Base-by-base conservation (phyloP, 2,888 invertebrate species). In the Pristionchus entomophagus region DNA sequence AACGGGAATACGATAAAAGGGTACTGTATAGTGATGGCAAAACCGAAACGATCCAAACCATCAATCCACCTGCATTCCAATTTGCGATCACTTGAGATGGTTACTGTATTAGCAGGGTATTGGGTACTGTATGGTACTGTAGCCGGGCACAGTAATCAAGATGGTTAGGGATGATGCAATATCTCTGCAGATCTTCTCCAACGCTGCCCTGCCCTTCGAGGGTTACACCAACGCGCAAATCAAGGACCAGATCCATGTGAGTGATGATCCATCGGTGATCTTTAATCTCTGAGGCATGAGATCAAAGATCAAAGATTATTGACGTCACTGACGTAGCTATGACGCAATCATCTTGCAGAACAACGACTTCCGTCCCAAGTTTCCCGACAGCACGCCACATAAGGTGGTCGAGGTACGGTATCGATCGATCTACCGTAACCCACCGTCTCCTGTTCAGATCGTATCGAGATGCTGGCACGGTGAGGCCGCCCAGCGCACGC, bases 141-240 rank as follows among this genome's bases (percentile, higher is more conserved):
- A n/a, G n/a, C n/a, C n/a, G n/a, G n/a, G n/a, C n/a, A n/a, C n/a
- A n/a, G n/a, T n/a, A n/a, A n/a, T 45, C 8, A 45, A 6, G 45
- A 10, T 14, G 14, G 45, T 22, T 22, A 56, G 22, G 8, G 56
- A 14, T 22, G 14, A 56, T n/a, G 14, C 22, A 56, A 14, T 8
- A 17, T 14, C 8, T 45, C 14, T 1, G 2, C 69, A 78, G 78
- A 82, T 82, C 56, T 82, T 82, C 82, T 82, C 82, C 22, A 82
- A 82, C 19, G 82, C 82, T 14, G 26, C n/a, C 0, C 35, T 59
- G n/a, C 82, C 82, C 38, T 82, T 82, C 41, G 53, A 59, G 4
- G 82, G 59, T 14, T 59, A 59, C 32, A 59, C 56, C 8, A 82
- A 82, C 41, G 82, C 82, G 38, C 56, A 82, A 41, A 59, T 82